Base-by-base conservation (phyloP, 2,888 invertebrate genomes). In the Melanostoma mellinum region DNA sequence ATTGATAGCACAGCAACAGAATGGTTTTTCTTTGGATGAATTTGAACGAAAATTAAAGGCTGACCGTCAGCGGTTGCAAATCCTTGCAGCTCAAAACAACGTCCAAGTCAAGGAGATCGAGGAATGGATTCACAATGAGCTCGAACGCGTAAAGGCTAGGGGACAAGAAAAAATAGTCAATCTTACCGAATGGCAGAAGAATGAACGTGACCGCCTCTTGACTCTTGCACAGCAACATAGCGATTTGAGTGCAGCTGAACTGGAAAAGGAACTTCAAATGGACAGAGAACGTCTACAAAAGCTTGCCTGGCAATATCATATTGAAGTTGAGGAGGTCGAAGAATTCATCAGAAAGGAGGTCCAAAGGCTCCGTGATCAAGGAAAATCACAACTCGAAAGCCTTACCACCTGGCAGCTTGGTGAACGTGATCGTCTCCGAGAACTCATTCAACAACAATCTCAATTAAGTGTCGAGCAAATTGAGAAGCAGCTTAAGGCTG, bases 101-200 rank as follows among this genome's bases (percentile, higher is more conserved):
- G 89, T 89, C 0, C 89, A 90, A 0, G 89, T 90, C 0, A 90
- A 89, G 80, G 90, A 90, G 72, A 90, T 90, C 44, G 90, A 90
- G n/a, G 88, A 89, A 38, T 90, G 90, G 90, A 87, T 90, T 3
- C 88, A 89, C 50, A 85, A 87, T 9, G 90, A 90, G 67, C 87
- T 90, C 3, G 87, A 87, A 4, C 87, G 90, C 0, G 80, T 90
- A 71, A 86, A 87, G 69, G 86, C 87, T 44, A 88, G 90, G 71
- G 90, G 90, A 0, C 88, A 89, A 60, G 78, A 89, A 2, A 87
- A 89, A 73, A 89, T 89, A 5, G 88, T 89, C 53, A 87, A 89
- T 67, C 74, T 90, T n/a, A 88, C 89, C 0, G 87, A 87, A 20
- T 90, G 90, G 90, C 90, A 90, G 55, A 87, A 87, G 63, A 86